Percentiles rank a stretch among this genome's conserved stretches.
Conservation (phyloP, 2,888 invertebrate species). For the Poecilus cupreus region DNA sequence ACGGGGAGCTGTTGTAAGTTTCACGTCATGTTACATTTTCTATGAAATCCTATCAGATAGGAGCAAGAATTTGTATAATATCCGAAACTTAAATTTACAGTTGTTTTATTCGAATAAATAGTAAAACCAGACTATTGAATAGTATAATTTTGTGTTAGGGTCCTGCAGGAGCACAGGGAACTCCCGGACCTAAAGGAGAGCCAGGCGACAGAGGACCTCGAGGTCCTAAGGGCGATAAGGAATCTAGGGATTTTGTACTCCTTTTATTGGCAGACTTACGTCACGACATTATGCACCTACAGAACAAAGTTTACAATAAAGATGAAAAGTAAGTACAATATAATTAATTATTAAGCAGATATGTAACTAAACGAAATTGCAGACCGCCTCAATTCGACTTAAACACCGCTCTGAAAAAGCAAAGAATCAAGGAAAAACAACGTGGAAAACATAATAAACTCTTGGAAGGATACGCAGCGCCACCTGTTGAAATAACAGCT, state of each 20-base stretch:
- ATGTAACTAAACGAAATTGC: no score
- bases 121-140: no score
- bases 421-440: slow-evolving; percentile 74
- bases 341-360: neutral
- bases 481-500: slow-evolving; percentile 60
- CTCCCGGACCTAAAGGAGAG: slow-evolving; percentile 79
- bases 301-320: slow-evolving; percentile 76
- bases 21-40: no score
- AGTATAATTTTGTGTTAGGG: slow-evolving; percentile 11
- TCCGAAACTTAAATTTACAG: no score
- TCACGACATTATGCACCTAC: slow-evolving; percentile 79
- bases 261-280: slow-evolving; percentile 79
- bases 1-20: slow-evolving; percentile 78
- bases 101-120: no score
- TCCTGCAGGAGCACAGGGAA: slow-evolving; percentile 73
- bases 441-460: slow-evolving; percentile 65
- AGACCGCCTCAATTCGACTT: slow-evolving; percentile 79
- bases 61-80: no score
- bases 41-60: no score
- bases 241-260: slow-evolving; percentile 79
- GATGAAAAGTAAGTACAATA: slow-evolving; percentile 74
- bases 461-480: slow-evolving; percentile 66
- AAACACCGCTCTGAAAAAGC: slow-evolving; percentile 76
- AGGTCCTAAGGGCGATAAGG: slow-evolving; percentile 78
- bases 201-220: slow-evolving; percentile 76